Percentiles rank a stretch among this genome's conserved stretches.
Evolutionary conservation across 2,888 invertebrate genomes (phyloP).

Genomic region (Disparrhopalites patrizii): DNA sequence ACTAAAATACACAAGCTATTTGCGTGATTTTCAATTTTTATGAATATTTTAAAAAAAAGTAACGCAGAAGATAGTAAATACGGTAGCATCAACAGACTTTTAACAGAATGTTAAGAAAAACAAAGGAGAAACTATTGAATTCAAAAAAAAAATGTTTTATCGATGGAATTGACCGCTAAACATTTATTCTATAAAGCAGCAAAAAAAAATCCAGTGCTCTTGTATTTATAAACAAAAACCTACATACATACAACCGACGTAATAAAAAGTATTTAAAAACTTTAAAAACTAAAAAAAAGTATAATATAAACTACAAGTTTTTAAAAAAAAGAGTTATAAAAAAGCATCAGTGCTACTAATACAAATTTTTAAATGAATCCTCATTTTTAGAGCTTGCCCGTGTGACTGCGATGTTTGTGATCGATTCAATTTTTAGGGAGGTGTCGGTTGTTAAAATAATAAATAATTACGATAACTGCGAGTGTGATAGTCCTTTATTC

Average conservation of each 20-base stretch:
- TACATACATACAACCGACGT: too few species aligned
- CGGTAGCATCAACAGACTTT: too few species aligned
- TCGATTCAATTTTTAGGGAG: slow-evolving; percentile 10
- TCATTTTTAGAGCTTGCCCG: slow-evolving; percentile 27
- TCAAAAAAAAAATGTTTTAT: too few species aligned
- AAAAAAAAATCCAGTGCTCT: not conserved
- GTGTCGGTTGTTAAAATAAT: too few species aligned
- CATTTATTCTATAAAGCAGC: too few species aligned
- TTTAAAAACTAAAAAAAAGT: too few species aligned
- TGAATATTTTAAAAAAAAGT: not conserved
- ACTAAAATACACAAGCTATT: not conserved
- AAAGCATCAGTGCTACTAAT: not conserved
- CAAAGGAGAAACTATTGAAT: not conserved
- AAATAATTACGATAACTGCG: slow-evolving; percentile 5
- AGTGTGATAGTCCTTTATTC: slow-evolving; percentile 26
- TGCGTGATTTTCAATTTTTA: not conserved
- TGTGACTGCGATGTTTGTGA: slow-evolving; percentile 30
- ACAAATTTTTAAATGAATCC: not conserved
- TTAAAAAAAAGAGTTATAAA: not conserved
- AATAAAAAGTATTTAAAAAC: too few species aligned
- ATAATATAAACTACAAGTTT: not conserved
- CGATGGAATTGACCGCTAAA: too few species aligned
- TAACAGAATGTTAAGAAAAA: not conserved
- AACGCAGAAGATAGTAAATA: too few species aligned
- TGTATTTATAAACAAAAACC: too few species aligned